Evolutionary conservation across 2,888 invertebrate genomes (phyloP).

Genomic region (Salticus scenicus): DNA sequence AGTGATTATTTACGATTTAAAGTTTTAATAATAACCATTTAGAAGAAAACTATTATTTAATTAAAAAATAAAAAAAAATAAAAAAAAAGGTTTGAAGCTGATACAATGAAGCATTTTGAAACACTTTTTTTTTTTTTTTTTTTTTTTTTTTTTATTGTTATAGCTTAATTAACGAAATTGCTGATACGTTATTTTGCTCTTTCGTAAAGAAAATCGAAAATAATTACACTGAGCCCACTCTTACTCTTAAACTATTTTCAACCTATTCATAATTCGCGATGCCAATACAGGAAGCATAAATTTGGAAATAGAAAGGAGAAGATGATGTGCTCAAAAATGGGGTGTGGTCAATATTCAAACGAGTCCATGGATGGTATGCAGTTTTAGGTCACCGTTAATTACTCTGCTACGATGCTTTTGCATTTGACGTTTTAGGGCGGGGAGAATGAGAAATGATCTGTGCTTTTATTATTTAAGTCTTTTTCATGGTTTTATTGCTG

Average conservation of each 20-base stretch:
- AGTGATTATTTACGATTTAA: too few species aligned
- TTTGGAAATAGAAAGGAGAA: conserved; percentile 39
- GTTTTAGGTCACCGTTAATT: conserved; percentile 65
- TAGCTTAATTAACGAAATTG: neutral
- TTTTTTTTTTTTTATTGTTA: too few species aligned
- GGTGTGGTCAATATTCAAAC: conserved; percentile 66
- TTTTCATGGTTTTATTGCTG: conserved; percentile 9
- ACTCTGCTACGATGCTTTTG: conserved; percentile 56
- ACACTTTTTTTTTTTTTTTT: too few species aligned
- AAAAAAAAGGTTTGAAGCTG: too few species aligned
- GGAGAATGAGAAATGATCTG: conserved; percentile 43
- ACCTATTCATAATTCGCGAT: conserved; percentile 45
- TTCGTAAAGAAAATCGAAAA: too few species aligned
- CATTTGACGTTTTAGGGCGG: conserved; percentile 65
- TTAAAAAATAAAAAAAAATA: too few species aligned
- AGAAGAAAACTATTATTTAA: too few species aligned
- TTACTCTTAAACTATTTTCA: neutral
- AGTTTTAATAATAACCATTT: too few species aligned
- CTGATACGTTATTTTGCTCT: neutral
- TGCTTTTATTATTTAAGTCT: conserved; percentile 46
- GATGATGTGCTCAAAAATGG: conserved; percentile 62
- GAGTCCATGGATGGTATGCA: conserved; percentile 30
- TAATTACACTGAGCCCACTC: neutral
- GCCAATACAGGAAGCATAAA: conserved; percentile 63
- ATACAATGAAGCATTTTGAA: too few species aligned